phyloP scores from a whole-genome alignment of 2,888 invertebrate genomes.

The Gortyna flavago region DNA sequence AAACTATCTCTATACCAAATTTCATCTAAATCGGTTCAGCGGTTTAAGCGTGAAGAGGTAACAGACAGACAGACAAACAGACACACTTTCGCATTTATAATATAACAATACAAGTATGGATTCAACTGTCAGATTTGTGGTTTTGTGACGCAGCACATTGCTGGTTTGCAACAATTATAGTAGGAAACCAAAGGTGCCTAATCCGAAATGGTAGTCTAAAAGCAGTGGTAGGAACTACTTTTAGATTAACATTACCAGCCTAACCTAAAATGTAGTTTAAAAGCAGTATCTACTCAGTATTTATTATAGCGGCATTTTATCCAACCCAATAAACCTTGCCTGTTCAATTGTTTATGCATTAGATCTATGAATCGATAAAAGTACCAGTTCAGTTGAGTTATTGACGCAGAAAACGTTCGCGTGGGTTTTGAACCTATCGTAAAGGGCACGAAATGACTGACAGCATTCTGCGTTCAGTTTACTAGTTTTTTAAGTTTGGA shows the following conservation, averaged over 20 bases:
- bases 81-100: too few species aligned
- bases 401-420: slow-evolving; percentile 16
- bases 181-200: slow-evolving; percentile 9
- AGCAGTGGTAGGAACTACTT: neutral
- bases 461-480: neutral
- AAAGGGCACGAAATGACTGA: neutral
- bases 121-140: neutral
- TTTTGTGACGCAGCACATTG: neutral
- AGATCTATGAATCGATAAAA: slow-evolving; percentile 51
- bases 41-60: too few species aligned
- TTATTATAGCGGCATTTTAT: slow-evolving; percentile 21
- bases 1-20: too few species aligned
- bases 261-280: neutral
- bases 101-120: too few species aligned
- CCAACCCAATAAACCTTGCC: slow-evolving; percentile 29
- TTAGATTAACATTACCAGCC: neutral
- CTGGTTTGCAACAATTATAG: neutral
- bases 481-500: neutral
- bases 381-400: slow-evolving; percentile 30
- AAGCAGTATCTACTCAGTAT: neutral
- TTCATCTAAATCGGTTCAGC: too few species aligned
- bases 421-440: slow-evolving; percentile 19
- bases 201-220: neutral
- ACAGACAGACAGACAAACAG: too few species aligned
- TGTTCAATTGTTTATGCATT: slow-evolving; percentile 43